phyloP scores from a whole-genome alignment of 2,888 invertebrate genomes.

The Plebejus melissa region DNA sequence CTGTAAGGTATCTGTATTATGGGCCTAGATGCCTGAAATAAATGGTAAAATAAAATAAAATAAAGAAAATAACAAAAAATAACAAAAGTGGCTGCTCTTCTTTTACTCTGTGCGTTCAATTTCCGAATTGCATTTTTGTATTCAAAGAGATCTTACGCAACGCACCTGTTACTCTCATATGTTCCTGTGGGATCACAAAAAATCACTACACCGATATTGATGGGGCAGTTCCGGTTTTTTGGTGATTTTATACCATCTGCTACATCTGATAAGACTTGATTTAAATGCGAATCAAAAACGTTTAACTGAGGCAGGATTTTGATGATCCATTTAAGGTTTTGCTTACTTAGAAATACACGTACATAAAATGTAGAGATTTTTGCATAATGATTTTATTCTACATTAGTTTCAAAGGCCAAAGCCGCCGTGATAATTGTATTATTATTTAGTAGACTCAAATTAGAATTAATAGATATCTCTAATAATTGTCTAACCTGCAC shows the following conservation, averaged over 20 bases:
- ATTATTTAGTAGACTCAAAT: too few species aligned
- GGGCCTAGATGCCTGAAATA: too few species aligned
- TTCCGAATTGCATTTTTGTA: slow-evolving; percentile 17
- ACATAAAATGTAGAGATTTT: background rate
- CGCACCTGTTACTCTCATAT: slow-evolving; percentile 56
- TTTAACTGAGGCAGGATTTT: slow-evolving; percentile 7
- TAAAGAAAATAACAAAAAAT: background rate
- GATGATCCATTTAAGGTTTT: slow-evolving; percentile 1
- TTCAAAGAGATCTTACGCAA: slow-evolving; percentile 38
- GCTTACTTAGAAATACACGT: background rate
- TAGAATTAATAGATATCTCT: too few species aligned
- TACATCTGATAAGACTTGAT: slow-evolving; percentile 33
- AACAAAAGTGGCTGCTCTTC: background rate
- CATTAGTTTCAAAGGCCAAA: background rate
- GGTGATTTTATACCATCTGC: slow-evolving; percentile 49
- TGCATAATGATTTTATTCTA: background rate
- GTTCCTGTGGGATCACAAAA: slow-evolving; percentile 53
- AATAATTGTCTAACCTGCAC: too few species aligned
- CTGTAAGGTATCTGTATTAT: too few species aligned
- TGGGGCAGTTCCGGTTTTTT: slow-evolving; percentile 54
- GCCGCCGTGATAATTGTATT: too few species aligned
- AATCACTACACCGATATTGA: slow-evolving; percentile 54
- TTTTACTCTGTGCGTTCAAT: background rate
- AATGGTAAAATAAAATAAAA: too few species aligned
- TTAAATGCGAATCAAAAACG: slow-evolving; percentile 15